Percentiles rank a stretch among this genome's conserved stretches.
These are phyloP conservation scores for Formica selysi DNA, from an alignment of 1,140 invertebrate species.

Conservation along the genomic window DNA sequence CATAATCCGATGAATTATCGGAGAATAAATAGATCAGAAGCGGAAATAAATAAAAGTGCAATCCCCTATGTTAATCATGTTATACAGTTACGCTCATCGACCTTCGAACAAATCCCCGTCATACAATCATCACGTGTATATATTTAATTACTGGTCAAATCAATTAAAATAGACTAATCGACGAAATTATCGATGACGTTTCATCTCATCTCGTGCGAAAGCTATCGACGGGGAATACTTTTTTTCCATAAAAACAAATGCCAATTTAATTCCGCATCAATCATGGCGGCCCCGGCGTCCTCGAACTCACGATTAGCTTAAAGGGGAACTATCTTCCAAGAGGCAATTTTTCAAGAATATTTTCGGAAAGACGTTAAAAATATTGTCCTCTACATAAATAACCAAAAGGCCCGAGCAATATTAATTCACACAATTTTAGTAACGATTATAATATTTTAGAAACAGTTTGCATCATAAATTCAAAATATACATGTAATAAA, in stretches of 20 bases:
- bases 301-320: conserved; percentile 34
- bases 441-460: conserved; percentile 7
- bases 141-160: conserved; percentile 34
- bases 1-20: conserved; percentile 36
- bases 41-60: conserved; percentile 44
- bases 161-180: conserved; percentile 49
- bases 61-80: conserved; percentile 32
- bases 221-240: background rate
- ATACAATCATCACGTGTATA: conserved; percentile 11
- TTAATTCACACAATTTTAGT: conserved; percentile 3
- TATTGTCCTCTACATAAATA: background rate
- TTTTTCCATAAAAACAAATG: conserved; percentile 46
- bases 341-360: conserved; percentile 1
- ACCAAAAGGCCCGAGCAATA: background rate
- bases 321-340: conserved; percentile 28
- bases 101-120: conserved; percentile 19
- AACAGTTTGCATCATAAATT: background rate
- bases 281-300: conserved; percentile 6
- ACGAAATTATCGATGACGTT: conserved; percentile 34
- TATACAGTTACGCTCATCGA: conserved; percentile 38
- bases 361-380: background rate
- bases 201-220: conserved; percentile 27
- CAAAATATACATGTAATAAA: background rate
- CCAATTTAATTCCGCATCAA: conserved; percentile 59
- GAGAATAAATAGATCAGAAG: conserved; percentile 38